phyloP scores from a whole-genome alignment of 2,113 vertebrate genomes.

The Crotalus horridus region DNA sequence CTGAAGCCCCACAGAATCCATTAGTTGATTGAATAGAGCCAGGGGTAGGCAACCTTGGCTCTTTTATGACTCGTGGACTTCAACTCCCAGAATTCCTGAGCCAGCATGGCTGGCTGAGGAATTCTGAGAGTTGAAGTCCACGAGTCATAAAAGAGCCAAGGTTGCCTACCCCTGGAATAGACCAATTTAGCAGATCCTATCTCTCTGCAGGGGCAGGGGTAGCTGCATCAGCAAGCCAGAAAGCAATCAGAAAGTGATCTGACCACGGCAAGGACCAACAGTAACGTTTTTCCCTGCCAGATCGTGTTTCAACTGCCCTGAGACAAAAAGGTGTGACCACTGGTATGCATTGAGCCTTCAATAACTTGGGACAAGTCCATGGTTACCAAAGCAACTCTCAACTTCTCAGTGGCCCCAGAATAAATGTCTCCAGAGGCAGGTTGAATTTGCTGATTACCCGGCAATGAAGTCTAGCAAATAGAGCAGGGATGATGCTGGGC shows the following conservation, averaged over 20 bases:
- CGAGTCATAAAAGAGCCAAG: no score
- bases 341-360: neutral
- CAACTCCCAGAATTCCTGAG: no score
- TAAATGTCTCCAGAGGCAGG: neutral
- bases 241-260: neutral
- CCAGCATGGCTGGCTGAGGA: no score
- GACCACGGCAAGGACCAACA: neutral
- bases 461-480: neutral
- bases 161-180: no score
- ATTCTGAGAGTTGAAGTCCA: no score
- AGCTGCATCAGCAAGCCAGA: neutral
- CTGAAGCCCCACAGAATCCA: neutral
- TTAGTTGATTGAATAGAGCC: neutral
- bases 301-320: neutral
- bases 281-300: neutral
- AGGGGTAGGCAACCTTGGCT: no score
- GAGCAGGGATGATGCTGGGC: neutral
- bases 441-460: neutral
- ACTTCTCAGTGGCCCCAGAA: neutral
- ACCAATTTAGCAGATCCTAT: neutral
- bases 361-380: neutral
- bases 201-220: neutral
- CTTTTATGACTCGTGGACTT: no score
- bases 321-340: neutral
- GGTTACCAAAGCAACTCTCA: neutral